These are phyloP conservation scores for Echiichthys vipera DNA, from an alignment of 2,797 vertebrate species.

Conservation along the genomic window DNA sequence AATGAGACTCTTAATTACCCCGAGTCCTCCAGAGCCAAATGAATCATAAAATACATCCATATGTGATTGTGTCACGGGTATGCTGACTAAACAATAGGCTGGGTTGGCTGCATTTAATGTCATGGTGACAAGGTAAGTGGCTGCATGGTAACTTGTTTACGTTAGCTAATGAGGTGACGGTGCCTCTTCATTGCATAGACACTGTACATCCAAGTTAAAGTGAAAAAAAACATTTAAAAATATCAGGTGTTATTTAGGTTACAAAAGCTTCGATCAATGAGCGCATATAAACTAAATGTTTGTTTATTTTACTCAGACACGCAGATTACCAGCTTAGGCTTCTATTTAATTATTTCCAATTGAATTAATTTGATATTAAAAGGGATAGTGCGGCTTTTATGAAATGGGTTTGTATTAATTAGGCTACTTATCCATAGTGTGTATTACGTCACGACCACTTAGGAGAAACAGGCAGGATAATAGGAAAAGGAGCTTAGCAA, in stretches of 20 bases:
- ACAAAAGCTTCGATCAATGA: neutral
- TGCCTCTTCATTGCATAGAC: neutral
- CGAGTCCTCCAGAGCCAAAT: constrained; percentile 70
- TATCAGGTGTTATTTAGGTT: neutral
- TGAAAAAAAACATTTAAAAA: neutral
- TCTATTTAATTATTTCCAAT: neutral
- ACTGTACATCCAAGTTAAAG: neutral
- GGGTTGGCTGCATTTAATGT: constrained; percentile 52
- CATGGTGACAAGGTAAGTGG: constrained; percentile 48
- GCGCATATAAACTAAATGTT: neutral
- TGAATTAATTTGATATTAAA: no score
- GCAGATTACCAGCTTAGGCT: neutral
- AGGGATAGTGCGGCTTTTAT: no score
- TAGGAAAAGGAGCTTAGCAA: no score
- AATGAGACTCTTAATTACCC: constrained; percentile 78
- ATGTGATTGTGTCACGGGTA: constrained; percentile 55
- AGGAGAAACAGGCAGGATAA: no score
- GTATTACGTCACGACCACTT: no score
- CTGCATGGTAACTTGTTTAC: constrained; percentile 66
- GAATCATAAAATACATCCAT: constrained; percentile 75
- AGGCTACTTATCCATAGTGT: no score
- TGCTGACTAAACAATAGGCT: constrained; percentile 72
- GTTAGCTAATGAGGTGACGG: constrained; percentile 60
- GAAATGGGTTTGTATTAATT: no score
- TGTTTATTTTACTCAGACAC: neutral